These are phyloP conservation scores for Coccyzus lansbergi DNA, from an alignment of 2,797 vertebrate species.

Conservation along the genomic window DNA sequence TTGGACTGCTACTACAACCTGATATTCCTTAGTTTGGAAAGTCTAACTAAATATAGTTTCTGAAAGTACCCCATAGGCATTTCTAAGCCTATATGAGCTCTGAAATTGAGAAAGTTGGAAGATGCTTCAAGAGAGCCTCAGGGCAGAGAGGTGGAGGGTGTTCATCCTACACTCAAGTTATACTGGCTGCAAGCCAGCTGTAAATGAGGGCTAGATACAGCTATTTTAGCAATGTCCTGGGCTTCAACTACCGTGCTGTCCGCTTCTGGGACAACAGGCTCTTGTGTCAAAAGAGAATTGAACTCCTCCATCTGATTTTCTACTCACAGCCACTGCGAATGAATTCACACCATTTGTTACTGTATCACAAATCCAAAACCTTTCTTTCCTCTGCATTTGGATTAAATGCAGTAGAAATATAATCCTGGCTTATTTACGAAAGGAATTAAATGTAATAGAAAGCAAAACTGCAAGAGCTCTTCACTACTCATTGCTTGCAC, in stretches of 20 bases:
- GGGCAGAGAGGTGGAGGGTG: background rate
- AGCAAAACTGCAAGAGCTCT: slow-evolving; percentile 45
- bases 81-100: background rate
- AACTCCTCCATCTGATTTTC: background rate
- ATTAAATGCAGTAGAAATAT: slow-evolving; percentile 19
- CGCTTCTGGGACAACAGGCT: background rate
- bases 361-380: background rate
- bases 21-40: background rate
- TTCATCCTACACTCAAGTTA: slow-evolving; percentile 1
- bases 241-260: background rate
- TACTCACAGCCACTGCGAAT: background rate
- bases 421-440: background rate
- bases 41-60: background rate
- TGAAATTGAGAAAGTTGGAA: slow-evolving; percentile 21
- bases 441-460: background rate
- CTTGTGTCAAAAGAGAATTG: background rate
- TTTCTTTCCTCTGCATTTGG: slow-evolving; percentile 17
- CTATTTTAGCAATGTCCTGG: background rate
- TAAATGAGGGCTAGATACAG: slow-evolving; percentile 12
- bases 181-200: background rate
- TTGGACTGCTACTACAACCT: background rate
- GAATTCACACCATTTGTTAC: background rate
- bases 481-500: background rate
- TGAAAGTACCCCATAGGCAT: background rate
- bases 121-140: slow-evolving; percentile 10